phyloP scores from a whole-genome alignment of 2,797 vertebrate genomes.

The Peromyscus eremicus region DNA sequence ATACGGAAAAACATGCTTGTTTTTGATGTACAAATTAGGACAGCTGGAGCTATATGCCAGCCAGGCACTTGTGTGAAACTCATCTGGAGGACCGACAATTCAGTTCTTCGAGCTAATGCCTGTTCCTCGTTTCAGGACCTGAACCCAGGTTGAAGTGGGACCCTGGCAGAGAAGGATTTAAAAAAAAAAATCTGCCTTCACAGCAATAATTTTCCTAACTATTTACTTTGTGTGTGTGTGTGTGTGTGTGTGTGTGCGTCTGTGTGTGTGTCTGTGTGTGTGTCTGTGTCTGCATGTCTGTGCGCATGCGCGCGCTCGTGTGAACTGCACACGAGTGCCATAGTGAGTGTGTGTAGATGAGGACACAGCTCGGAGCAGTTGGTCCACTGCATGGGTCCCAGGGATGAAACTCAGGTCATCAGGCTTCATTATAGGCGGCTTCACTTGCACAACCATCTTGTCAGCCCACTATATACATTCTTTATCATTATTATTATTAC shows the following conservation, averaged over 20 bases:
- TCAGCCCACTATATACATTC: background rate
- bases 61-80: background rate
- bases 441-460: background rate
- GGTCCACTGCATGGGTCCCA: background rate
- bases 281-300: no score
- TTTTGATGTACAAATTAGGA: background rate
- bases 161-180: background rate
- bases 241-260: no score
- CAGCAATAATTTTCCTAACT: background rate
- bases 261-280: no score
- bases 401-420: background rate
- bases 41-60: background rate
- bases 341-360: background rate
- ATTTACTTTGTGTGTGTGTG: background rate
- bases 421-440: background rate
- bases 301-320: no score
- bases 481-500: background rate
- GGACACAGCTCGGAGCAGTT: no score
- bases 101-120: background rate
- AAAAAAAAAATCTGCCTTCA: background rate
- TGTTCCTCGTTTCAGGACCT: background rate
- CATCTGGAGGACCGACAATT: background rate
- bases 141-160: background rate
- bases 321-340: no score
- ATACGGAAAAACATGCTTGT: background rate